A percentile compares a stretch with the other conserved stretches of the same genome.
These are phyloP conservation scores for Athene cunicularia DNA, from an alignment of 2,113 vertebrate species.

Conservation along the genomic window DNA sequence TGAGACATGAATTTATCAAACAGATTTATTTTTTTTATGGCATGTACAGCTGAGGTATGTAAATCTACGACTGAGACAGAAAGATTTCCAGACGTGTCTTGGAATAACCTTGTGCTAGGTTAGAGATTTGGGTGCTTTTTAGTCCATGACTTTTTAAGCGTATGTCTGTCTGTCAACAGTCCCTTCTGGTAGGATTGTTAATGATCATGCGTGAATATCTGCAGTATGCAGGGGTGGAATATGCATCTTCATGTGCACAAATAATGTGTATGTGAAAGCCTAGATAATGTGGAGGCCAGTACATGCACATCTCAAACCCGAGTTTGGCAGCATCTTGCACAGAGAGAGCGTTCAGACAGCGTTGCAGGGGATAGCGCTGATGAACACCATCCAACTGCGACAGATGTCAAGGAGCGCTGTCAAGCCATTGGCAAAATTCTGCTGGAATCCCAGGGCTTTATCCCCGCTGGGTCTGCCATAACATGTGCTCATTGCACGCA, in stretches of 20 bases:
- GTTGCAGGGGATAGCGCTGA: rapidly evolving
- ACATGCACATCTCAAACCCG: rapidly evolving
- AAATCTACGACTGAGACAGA: not conserved
- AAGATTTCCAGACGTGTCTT: not conserved
- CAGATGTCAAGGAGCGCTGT: not conserved
- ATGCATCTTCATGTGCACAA: rapidly evolving
- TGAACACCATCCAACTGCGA: not conserved
- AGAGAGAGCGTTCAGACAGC: too few relatives aligned
- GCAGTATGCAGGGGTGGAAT: not conserved
- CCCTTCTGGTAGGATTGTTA: not conserved
- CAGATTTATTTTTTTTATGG: not conserved
- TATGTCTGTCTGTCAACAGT: not conserved
- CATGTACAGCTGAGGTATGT: not conserved
- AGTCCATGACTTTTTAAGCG: not conserved
- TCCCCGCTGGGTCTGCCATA: not conserved
- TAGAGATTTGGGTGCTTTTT: not conserved
- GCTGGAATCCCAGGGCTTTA: not conserved
- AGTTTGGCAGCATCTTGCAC: not conserved
- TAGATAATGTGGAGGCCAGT: rapidly evolving
- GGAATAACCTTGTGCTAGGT: not conserved
- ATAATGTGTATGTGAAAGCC: not conserved
- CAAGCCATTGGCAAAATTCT: not conserved
- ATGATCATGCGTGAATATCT: not conserved
- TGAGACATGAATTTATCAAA: not conserved
- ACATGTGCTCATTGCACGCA: rapidly evolving